These are phyloP conservation scores for Fulmarus glacialis DNA, from an alignment of 2,113 vertebrate species.

Conservation along the genomic window DNA sequence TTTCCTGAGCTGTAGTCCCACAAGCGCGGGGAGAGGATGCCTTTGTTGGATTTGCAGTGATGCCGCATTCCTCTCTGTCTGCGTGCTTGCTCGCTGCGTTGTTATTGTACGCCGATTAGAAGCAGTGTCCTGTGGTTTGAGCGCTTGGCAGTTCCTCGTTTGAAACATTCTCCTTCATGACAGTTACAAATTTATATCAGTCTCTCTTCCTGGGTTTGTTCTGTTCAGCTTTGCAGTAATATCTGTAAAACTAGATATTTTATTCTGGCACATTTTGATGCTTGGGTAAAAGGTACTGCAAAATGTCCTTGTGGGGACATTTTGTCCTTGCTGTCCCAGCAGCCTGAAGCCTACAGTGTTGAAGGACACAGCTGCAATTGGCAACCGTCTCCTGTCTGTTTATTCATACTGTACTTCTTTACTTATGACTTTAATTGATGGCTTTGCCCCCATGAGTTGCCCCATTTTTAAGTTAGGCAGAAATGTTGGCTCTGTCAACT, in stretches of 20 bases:
- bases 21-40: accelerated
- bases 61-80: conserved; percentile 1
- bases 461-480: not conserved
- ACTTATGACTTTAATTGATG: not conserved
- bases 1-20: not conserved
- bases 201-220: not conserved
- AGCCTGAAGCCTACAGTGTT: not conserved
- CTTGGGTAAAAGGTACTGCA: not conserved
- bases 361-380: not conserved
- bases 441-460: not conserved
- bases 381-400: not conserved
- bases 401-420: not conserved
- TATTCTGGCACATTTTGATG: not conserved
- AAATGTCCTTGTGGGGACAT: not conserved
- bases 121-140: conserved; percentile 6
- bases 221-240: not conserved
- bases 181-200: not conserved
- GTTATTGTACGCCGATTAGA: not conserved
- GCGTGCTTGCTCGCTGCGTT: not conserved
- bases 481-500: not conserved
- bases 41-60: not conserved
- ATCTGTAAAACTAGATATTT: not conserved
- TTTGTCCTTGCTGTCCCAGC: not conserved
- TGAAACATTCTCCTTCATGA: not conserved
- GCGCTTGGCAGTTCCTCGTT: not conserved